Conservation (phyloP, 37 sponge, comb jelly and placozoan species). For the Halisarca cf. caerulea region DNA sequence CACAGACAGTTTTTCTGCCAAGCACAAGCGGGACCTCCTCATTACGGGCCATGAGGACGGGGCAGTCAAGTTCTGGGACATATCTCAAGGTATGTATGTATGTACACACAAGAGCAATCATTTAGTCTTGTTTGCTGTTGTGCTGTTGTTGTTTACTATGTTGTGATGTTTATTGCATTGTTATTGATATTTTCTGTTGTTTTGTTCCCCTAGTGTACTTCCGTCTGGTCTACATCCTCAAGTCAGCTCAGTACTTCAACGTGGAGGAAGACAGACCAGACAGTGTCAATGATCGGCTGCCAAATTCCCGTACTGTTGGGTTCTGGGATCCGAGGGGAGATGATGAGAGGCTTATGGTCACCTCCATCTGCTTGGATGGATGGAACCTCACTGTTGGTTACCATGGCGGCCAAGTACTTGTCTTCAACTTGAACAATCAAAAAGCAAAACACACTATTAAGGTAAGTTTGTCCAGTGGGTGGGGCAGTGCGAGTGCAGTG, state of each 20-base stretch:
- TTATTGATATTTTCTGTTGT: too few species aligned
- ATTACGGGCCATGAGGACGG: constrained; percentile 91
- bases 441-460: constrained; percentile 44
- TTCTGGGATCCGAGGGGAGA: constrained; percentile 88
- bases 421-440: constrained; percentile 61
- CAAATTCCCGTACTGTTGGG: constrained; percentile 31
- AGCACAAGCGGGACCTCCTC: constrained; percentile 49
- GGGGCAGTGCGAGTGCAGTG: neutral
- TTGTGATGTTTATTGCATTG: neutral
- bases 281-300: neutral
- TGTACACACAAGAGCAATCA: neutral
- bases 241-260: constrained; percentile 39
- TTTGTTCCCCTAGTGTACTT: constrained; percentile 46
- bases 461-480: constrained; percentile 26
- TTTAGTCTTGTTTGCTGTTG: neutral
- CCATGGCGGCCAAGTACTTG: constrained; percentile 61
- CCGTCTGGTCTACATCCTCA: constrained; percentile 36
- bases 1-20: neutral
- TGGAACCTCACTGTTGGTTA: constrained; percentile 62
- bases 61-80: constrained; percentile 95
- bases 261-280: constrained; percentile 26
- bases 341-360: constrained; percentile 73
- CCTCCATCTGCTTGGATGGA: constrained; percentile 58
- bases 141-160: too few species aligned
- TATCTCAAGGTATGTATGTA: constrained; percentile 53